Conservation (phyloP, 2,113 vertebrate genomes). For the Platycercus adscitus region DNA sequence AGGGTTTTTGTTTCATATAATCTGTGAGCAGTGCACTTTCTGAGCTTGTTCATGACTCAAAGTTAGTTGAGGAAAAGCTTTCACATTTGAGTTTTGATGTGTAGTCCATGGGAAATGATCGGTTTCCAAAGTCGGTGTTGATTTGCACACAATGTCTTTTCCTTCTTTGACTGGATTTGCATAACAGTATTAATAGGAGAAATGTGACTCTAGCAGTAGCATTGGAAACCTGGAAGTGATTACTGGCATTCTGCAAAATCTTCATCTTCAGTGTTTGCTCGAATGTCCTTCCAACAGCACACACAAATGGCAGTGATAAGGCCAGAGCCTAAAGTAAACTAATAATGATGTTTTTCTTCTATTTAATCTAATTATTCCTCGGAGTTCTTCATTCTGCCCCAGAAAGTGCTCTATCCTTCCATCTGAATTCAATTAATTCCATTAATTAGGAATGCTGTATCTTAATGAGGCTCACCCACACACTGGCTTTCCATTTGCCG, state of each 20-base stretch:
- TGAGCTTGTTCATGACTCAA: neutral
- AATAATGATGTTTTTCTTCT: neutral
- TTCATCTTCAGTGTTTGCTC: neutral
- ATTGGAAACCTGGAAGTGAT: neutral
- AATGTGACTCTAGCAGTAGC: neutral
- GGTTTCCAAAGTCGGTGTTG: neutral
- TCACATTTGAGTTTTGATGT: neutral
- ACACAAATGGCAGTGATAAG: neutral
- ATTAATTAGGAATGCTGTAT: neutral
- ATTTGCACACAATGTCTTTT: neutral
- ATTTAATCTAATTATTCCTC: neutral
- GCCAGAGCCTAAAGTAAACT: neutral
- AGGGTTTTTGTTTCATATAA: neutral
- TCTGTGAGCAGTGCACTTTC: neutral
- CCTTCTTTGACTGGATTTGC: neutral
- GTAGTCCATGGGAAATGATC: neutral
- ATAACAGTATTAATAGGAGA: neutral
- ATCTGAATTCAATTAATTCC: conserved; percentile 31
- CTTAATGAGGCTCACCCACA: neutral
- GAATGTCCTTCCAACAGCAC: neutral
- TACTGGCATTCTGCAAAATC: neutral
- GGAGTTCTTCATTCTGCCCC: neutral
- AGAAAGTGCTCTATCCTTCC: neutral
- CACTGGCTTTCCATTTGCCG: neutral
- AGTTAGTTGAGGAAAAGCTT: neutral